Base-by-base conservation (phyloP, 2,113 vertebrate species). In the Azemiops feae region DNA sequence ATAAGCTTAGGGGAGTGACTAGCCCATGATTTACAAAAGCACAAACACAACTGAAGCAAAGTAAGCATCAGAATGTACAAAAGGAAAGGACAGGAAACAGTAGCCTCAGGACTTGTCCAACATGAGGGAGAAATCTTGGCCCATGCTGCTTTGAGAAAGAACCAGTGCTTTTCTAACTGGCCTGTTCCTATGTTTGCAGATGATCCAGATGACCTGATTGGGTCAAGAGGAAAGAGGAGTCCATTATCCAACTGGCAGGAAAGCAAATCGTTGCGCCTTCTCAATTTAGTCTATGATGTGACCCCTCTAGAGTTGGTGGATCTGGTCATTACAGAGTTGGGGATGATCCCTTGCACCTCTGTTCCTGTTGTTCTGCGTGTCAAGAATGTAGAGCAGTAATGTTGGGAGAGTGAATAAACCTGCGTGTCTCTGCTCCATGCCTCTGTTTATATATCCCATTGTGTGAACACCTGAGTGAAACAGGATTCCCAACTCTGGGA, bases 261-360 rank as follows among this genome's bases (percentile, higher is more conserved):
- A 30, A 97, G 98, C 93, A 88, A 95, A 1, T 98, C 97, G 0
- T 94, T 99, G 1, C 98, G 98, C 47, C 98, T 99, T 54, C 98
- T 99, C 55, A 99, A 99, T 97, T 95, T 99, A 93, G 99, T 99
- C 87, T 99, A 99, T 0, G 99, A 99, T 0, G 99, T 99, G 91
- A 99, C 99, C 0, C 99, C 99, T 0, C 98, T 99, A 0, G 99
- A 99, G 89, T 98, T 99, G 12, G 99, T 99, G 95, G 99, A 99
- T 87, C 97, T 99, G 93, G 99, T 99, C 95, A 99, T 99, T 98
- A 99, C 99, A 0, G 99, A 99, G 94, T 96, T 99, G 95, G 99
- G 99, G 86, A 99, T 99, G 99, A 99, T 99, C 94, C 99, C 99
- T 9, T 99, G 99, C 97, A 99, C 99, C 57, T 99, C 99, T 0